phyloP scores from a whole-genome alignment of 1,140 invertebrate species.

The Drosophila suzukii region DNA sequence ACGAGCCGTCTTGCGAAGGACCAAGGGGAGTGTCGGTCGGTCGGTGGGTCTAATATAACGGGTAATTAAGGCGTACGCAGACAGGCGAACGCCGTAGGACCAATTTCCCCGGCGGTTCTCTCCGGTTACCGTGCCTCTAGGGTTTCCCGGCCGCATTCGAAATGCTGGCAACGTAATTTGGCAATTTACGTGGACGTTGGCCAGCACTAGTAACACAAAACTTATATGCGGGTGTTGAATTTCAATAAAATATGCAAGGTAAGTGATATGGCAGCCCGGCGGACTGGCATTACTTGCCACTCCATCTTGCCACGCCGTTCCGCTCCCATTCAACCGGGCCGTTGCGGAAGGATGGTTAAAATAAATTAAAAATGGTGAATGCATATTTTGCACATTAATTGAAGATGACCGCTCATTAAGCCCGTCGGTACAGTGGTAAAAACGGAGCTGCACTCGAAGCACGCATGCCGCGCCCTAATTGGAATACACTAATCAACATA shows the following conservation, averaged over 20 bases:
- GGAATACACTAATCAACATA: slow-evolving; percentile 34
- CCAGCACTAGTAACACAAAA: slow-evolving; percentile 64
- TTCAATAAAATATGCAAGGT: slow-evolving; percentile 81
- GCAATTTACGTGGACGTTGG: slow-evolving; percentile 69
- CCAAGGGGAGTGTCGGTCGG: neutral
- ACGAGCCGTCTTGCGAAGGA: slow-evolving; percentile 41
- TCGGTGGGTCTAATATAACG: slow-evolving; percentile 60
- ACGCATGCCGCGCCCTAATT: slow-evolving; percentile 54
- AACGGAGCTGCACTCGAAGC: slow-evolving; percentile 51
- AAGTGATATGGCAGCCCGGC: slow-evolving; percentile 31
- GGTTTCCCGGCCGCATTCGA: slow-evolving; percentile 45
- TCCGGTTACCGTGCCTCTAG: slow-evolving; percentile 30
- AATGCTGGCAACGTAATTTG: slow-evolving; percentile 77
- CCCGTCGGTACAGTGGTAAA: slow-evolving; percentile 49
- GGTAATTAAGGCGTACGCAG: slow-evolving; percentile 67
- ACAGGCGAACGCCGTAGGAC: slow-evolving; percentile 8
- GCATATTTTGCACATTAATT: slow-evolving; percentile 65
- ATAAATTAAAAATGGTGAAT: slow-evolving; percentile 57
- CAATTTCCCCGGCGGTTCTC: slow-evolving; percentile 1
- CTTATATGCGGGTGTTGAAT: slow-evolving; percentile 71
- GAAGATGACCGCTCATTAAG: slow-evolving; percentile 65
- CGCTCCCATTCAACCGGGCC: neutral
- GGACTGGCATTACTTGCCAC: slow-evolving; percentile 1
- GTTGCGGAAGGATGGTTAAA: slow-evolving; percentile 22
- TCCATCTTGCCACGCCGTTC: neutral